These are phyloP conservation scores for Clanis bilineata DNA, from an alignment of 2,888 invertebrate genomes.

Conservation along the genomic window DNA sequence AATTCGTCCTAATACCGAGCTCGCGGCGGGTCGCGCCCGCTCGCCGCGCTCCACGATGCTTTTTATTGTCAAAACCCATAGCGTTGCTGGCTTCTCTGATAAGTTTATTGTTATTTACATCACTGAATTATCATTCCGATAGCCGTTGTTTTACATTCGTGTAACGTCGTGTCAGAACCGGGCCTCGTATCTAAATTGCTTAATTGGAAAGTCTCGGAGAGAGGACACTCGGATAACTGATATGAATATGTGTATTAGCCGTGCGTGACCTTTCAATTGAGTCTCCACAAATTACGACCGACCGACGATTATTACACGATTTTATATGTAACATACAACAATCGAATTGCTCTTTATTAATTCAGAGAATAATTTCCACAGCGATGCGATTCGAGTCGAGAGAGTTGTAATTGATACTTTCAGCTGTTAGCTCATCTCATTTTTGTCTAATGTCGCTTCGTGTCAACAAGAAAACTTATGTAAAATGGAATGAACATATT, in stretches of 20 bases:
- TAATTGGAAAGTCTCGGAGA: slow-evolving; percentile 76
- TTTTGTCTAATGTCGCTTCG: slow-evolving; percentile 40
- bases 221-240: slow-evolving; percentile 58
- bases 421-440: slow-evolving; percentile 41
- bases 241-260: slow-evolving; percentile 58
- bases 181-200: slow-evolving; percentile 78
- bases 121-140: slow-evolving; percentile 76
- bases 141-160: slow-evolving; percentile 78
- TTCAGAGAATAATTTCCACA: slow-evolving; percentile 39
- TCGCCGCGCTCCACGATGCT: slow-evolving; percentile 57
- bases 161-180: slow-evolving; percentile 68
- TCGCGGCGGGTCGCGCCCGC: slow-evolving; percentile 57
- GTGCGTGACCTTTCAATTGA: slow-evolving; percentile 64
- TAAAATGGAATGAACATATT: slow-evolving; percentile 2
- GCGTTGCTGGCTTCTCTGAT: slow-evolving; percentile 66
- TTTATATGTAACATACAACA: slow-evolving; percentile 57
- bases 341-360: slow-evolving; percentile 53
- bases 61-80: slow-evolving; percentile 81
- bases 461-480: slow-evolving; percentile 41
- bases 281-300: slow-evolving; percentile 48
- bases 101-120: slow-evolving; percentile 82
- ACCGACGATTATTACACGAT: slow-evolving; percentile 51
- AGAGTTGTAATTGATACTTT: slow-evolving; percentile 52
- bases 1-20: slow-evolving; percentile 65
- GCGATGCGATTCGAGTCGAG: slow-evolving; percentile 48